A percentile compares a stretch with the other conserved stretches of the same genome.
Conservation (phyloP, 2,888 invertebrate genomes). For the Callinectes sapidus region DNA sequence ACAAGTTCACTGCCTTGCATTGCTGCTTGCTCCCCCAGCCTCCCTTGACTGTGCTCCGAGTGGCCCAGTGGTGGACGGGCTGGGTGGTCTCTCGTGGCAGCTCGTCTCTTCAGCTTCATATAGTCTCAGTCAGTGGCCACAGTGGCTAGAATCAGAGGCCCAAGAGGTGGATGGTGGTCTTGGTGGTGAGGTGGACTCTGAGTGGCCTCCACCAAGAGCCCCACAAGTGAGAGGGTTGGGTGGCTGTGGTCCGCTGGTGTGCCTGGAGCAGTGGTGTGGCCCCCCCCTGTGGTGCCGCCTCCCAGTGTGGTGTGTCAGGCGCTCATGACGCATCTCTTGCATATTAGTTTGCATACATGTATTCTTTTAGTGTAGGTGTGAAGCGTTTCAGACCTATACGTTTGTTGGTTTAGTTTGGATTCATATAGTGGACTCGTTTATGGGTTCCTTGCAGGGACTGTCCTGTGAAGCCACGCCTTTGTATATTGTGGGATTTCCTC, state of each 20-base stretch:
- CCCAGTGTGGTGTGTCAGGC: not conserved
- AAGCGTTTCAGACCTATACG: not conserved
- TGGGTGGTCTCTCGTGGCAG: not conserved
- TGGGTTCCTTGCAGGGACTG: not conserved
- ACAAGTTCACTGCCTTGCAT: not conserved
- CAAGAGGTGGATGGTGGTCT: not conserved
- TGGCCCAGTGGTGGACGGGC: not conserved
- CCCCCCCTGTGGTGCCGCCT: not conserved
- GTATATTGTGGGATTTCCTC: conserved; percentile 54
- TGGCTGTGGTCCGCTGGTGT: not conserved
- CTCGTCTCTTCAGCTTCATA: not conserved
- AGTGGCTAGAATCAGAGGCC: not conserved
- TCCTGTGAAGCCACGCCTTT: conserved; percentile 41
- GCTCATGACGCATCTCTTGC: not conserved
- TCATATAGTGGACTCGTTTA: not conserved
- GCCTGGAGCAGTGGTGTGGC: not conserved
- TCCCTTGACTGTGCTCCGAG: not conserved
- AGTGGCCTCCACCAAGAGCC: not conserved
- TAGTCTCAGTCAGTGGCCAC: not conserved
- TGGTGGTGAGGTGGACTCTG: not conserved
- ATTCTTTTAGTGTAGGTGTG: not conserved
- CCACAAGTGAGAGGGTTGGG: not conserved
- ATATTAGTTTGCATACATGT: conserved; percentile 17
- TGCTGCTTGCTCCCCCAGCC: not conserved
- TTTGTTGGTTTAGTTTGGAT: conserved; percentile 15